These are phyloP conservation scores for Melanerpes aurifrons DNA, from an alignment of 2,113 vertebrate genomes.

Conservation along the genomic window DNA sequence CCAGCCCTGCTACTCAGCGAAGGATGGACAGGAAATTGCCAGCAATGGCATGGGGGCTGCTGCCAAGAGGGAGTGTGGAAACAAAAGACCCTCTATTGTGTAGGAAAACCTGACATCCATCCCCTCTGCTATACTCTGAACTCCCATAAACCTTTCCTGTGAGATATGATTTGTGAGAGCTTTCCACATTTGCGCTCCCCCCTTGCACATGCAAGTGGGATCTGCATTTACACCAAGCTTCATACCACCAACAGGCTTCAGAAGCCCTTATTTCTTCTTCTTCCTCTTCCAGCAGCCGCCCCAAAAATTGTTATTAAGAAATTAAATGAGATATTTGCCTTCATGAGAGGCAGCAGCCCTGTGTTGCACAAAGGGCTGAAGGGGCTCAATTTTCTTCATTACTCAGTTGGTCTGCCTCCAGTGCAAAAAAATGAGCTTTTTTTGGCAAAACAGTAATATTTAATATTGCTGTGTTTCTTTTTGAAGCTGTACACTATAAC, in stretches of 20 bases:
- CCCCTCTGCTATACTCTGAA: constrained; percentile 61
- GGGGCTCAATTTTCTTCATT: not conserved
- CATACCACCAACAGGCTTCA: not conserved
- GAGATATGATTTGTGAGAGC: constrained; percentile 62
- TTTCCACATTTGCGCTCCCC: not conserved
- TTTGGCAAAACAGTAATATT: constrained; percentile 23
- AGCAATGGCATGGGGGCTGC: constrained; percentile 73
- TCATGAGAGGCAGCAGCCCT: not conserved
- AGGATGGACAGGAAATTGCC: constrained; percentile 82
- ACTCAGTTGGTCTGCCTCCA: not conserved
- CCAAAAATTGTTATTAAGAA: not conserved
- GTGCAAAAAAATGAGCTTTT: not conserved
- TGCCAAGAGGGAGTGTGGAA: constrained; percentile 77
- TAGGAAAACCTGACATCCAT: constrained; percentile 74
- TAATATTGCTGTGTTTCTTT: constrained; percentile 17
- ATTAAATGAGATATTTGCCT: not conserved
- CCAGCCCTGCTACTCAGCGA: constrained; percentile 68
- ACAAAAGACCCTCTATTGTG: constrained; percentile 81
- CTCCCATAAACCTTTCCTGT: constrained; percentile 58
- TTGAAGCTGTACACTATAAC: not conserved
- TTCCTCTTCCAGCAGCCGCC: not conserved
- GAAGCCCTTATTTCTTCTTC: not conserved
- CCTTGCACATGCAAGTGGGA: not conserved
- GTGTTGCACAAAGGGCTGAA: not conserved
- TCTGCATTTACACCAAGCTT: not conserved